A percentile compares a stretch with the other conserved stretches of the same genome.
phyloP scores from a whole-genome alignment of 2,888 invertebrate species.

The Rhaphigaster nebulosa region DNA sequence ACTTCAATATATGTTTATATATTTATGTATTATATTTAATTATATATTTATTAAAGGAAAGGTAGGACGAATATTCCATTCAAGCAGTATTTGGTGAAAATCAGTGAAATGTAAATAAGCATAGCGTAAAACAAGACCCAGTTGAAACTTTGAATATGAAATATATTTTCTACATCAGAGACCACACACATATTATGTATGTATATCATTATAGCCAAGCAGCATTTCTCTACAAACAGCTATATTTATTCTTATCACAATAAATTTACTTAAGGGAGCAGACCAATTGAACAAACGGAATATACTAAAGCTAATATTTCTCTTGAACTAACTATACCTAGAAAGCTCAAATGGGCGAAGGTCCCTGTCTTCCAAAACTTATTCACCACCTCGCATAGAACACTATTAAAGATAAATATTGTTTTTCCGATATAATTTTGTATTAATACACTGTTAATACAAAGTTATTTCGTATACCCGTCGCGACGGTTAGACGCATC shows the following conservation, averaged over 20 bases:
- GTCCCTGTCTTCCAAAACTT: background rate
- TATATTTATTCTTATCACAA: background rate
- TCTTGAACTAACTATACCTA: background rate
- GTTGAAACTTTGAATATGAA: background rate
- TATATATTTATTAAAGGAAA: no score
- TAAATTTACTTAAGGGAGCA: background rate
- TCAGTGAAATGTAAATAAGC: no score
- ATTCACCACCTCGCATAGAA: background rate
- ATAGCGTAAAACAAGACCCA: no score
- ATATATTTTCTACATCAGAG: background rate
- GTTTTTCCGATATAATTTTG: background rate
- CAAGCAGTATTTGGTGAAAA: no score
- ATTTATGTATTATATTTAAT: no score
- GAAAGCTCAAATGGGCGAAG: background rate
- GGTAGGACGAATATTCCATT: no score
- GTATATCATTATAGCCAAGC: background rate
- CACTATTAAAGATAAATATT: background rate
- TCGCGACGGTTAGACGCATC: no score
- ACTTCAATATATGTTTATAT: no score
- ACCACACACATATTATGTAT: background rate
- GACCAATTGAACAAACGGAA: slow-evolving; percentile 1
- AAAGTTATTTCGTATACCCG: no score
- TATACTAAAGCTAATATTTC: background rate
- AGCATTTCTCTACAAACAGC: background rate
- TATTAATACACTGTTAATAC: no score